Percentiles rank a stretch among this genome's conserved stretches.
Evolutionary conservation across 2,888 invertebrate genomes (phyloP).

Genomic region (Chymomyza fuscimana): DNA sequence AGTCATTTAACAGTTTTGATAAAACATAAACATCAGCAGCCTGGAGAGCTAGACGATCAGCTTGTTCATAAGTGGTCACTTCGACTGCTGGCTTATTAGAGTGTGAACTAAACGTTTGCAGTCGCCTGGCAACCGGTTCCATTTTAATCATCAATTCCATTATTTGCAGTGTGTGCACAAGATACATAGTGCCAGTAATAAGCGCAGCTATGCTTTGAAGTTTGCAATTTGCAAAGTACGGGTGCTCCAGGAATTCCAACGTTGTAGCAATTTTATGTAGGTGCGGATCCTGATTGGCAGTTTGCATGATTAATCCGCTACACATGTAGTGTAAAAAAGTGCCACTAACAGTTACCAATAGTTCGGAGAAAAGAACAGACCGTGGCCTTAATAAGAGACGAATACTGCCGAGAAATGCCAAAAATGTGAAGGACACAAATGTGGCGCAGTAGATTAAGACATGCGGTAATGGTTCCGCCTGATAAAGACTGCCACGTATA

Average conservation of each 20-base stretch:
- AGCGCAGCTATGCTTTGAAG: slow-evolving; percentile 65
- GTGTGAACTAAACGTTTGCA: background rate
- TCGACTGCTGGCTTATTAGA: no score
- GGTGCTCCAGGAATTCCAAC: slow-evolving; percentile 55
- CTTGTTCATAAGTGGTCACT: no score
- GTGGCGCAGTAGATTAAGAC: slow-evolving; percentile 65
- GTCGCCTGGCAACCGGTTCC: slow-evolving; percentile 19
- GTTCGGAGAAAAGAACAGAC: slow-evolving; percentile 36
- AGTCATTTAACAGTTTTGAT: slow-evolving; percentile 26
- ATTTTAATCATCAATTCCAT: slow-evolving; percentile 47
- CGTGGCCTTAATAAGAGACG: slow-evolving; percentile 43
- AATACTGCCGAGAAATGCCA: slow-evolving; percentile 59
- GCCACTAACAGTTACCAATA: slow-evolving; percentile 51
- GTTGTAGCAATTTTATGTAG: slow-evolving; percentile 49
- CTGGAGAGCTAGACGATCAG: background rate
- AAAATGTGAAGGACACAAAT: slow-evolving; percentile 59
- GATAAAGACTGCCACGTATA: slow-evolving; percentile 58
- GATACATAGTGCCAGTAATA: slow-evolving; percentile 52
- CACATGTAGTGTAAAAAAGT: slow-evolving; percentile 47
- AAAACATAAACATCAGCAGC: slow-evolving; percentile 26
- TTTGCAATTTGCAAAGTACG: slow-evolving; percentile 62
- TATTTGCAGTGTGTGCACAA: slow-evolving; percentile 64
- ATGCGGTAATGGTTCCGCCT: slow-evolving; percentile 52
- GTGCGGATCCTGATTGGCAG: slow-evolving; percentile 65
- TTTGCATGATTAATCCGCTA: slow-evolving; percentile 61